phyloP scores from a whole-genome alignment of 2,797 vertebrate species.

The Melanogrammus aeglefinus region DNA sequence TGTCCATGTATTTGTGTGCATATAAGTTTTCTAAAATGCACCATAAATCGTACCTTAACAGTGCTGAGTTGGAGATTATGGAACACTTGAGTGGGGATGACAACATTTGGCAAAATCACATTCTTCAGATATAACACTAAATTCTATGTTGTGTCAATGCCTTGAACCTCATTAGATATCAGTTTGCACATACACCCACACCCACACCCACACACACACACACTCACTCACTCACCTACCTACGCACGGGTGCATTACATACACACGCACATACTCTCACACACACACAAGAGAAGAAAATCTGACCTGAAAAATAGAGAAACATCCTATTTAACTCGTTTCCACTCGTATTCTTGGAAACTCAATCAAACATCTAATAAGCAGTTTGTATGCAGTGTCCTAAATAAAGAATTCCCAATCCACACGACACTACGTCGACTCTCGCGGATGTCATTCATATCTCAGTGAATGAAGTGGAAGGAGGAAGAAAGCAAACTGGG shows the following conservation, averaged over 20 bases:
- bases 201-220: background rate
- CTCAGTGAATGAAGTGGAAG: background rate
- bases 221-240: background rate
- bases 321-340: constrained; percentile 4
- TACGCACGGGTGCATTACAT: background rate
- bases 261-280: background rate
- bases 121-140: constrained; percentile 18
- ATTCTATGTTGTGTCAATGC: background rate
- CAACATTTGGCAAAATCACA: constrained; percentile 23
- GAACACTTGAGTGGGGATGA: constrained; percentile 52
- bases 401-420: background rate
- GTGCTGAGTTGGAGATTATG: constrained; percentile 49
- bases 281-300: background rate
- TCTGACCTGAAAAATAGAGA: background rate
- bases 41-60: constrained; percentile 35
- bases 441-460: background rate
- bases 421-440: background rate
- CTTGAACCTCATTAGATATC: background rate
- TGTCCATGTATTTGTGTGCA: background rate
- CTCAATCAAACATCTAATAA: constrained; percentile 6
- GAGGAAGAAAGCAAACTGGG: background rate
- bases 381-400: constrained; percentile 5
- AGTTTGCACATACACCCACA: background rate
- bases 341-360: constrained; percentile 6
- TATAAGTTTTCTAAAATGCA: background rate